Evolutionary conservation across 2,113 vertebrate genomes (phyloP), one percentile per base, ranked within the genome.

Genomic region (Brachionichthys hirsutus): DNA sequence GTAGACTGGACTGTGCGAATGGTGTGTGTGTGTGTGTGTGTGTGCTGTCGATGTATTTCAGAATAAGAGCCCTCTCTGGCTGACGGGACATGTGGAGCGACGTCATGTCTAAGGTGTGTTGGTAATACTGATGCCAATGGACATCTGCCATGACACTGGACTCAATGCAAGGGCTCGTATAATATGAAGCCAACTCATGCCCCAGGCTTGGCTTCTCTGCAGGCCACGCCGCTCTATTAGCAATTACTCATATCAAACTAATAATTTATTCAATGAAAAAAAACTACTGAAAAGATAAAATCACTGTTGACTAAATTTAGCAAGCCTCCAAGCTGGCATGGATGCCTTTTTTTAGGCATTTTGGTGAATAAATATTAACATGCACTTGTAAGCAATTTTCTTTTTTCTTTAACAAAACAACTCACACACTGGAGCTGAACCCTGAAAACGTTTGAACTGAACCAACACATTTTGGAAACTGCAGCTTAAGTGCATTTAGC

Each of bases 251-350:
- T 93, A 92, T 70, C 92, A 88, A 89, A 91, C 89, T 94, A 94
- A 94, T 98, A 95, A 98, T 95, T 97, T 97, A 98, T 97, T 97
- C 93, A 52, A 92, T 93, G 89, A 93, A 77, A 87, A 77, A 87
- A 92, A 92, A 92, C 90, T 93, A 92, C 92, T 93, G 57, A 90
- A 86, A 56, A 82, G 68, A 75, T 63, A 83, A 88, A 84, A 91
- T 91, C 90, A 89, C 80, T 90, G 90, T 82, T 84, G 82, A 79
- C 81, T 90, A 70, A 5, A 89, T 87, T 72, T 84, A 62, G 42
- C 74, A 74, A 70, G 75, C 77, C 84, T 79, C 87, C 63, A 75
- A 77, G 77, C 78, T 53, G 67, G 46, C 35, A 15, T 24, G 62
- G 87, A 81, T 81, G 70, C 74, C 77, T 78, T 10, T 44, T 17